Evolutionary conservation across 2,797 vertebrate species (phyloP).

Genomic region (Craterocephalus amniculus): DNA sequence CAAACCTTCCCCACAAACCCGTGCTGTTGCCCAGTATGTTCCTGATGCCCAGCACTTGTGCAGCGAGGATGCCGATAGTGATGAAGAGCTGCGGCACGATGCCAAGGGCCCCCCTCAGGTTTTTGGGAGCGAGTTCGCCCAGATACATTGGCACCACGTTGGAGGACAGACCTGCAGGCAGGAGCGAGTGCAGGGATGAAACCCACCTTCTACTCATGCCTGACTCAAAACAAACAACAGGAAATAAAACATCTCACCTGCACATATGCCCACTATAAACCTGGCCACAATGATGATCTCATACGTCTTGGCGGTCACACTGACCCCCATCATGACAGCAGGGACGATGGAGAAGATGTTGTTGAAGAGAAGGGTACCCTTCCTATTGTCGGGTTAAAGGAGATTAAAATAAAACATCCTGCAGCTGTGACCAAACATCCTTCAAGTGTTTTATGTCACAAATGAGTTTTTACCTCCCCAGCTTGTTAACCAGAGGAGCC

Average conservation of each 20-base stretch:
- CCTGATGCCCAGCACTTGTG: conserved; percentile 90
- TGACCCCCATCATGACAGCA: conserved; percentile 93
- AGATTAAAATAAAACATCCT: not conserved
- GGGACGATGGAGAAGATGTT: conserved; percentile 93
- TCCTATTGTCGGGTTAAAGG: conserved; percentile 79
- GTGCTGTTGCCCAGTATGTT: conserved; percentile 82
- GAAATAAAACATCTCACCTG: conserved; percentile 79
- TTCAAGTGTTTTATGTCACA: not conserved
- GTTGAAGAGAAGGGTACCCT: conserved; percentile 93
- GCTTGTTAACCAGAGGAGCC: conserved; percentile 87
- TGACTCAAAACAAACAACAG: not conserved
- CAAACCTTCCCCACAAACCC: conserved; percentile 73
- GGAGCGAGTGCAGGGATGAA: not conserved
- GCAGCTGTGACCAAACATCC: not conserved
- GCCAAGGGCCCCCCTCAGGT: conserved; percentile 89
- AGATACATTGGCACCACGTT: conserved; percentile 97
- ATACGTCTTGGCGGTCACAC: conserved; percentile 83
- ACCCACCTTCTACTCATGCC: not conserved
- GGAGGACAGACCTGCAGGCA: conserved; percentile 89
- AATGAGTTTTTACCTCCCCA: conserved; percentile 86
- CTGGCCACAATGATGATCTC: conserved; percentile 91
- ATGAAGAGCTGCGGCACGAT: conserved; percentile 93
- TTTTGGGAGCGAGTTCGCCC: conserved; percentile 92
- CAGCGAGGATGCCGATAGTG: conserved; percentile 90
- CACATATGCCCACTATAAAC: conserved; percentile 91